Evolutionary conservation across 2,113 vertebrate species (phyloP), one percentile per base, ranked within the genome.

Genomic region (Erythrolamprus reginae): DNA sequence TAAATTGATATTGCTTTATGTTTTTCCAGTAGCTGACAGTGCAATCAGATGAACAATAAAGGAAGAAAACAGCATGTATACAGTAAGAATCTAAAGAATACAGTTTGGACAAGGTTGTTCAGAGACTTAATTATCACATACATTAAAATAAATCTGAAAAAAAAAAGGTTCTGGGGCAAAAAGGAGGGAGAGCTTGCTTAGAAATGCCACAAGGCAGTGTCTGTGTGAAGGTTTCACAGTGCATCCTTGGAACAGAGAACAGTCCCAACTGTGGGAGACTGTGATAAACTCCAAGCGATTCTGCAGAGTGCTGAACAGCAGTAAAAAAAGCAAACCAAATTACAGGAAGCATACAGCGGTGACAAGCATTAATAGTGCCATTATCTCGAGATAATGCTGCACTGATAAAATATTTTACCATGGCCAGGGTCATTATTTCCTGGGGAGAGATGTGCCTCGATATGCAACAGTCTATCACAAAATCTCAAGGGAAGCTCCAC

Each of bases 341-440:
- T 28, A 83, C 88, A 24, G 77, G 89, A 91, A 96, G 28, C 82
- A 90, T 89, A 93, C 26, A 28, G 8, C 38, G 4, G 12, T 94
- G 87, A 94, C 90, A 94, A 94, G 5, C 88, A 95, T 92, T 93
- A 92, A 90, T 93, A 91, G 87, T 92, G 52, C 85, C 28, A 19
- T 92, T 96, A 90, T 89, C 92, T 91, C 58, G 24, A 94, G 89
- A 95, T 95, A 96, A 94, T 95, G 87, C 88, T 93, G 92, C 93
- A 70, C 93, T 93, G 93, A 96, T 96, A 95, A 95, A 95, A 95
- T 95, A 94, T 95, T 94, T 92, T 93, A 47, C 87, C 45, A 89
- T 93, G 90, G 90, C 24, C 53, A 90, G 93, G 13, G 24, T n/a
- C 88, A 90, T 93, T 95, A 95, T 95, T 96, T 94, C 91, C 90